Evolutionary conservation across 2,113 vertebrate species (phyloP), one percentile per base, ranked within the genome.

Genomic region (Pandion haliaetus): DNA sequence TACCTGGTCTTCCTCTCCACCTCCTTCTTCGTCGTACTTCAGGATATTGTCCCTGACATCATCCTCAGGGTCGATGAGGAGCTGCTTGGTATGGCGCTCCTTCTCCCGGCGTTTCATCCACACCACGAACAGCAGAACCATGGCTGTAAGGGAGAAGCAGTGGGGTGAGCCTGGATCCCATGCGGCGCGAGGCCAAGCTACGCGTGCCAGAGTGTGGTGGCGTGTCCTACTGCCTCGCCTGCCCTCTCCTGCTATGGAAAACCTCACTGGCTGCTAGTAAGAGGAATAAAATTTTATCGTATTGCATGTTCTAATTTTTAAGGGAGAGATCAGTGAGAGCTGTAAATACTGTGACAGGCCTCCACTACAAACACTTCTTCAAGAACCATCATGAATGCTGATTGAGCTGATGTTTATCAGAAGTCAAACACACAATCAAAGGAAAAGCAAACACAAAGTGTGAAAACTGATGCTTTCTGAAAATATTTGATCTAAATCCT

Each of bases 1-100:
- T 96, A 99, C 99, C 99, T 99, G 99, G 95, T 99, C 99, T 95
- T 99, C 99, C 86, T 99, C 99, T 55, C 99, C 99, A 7, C 99
- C 99, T 29, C 99, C 99, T 66, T 99, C 99, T 79, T 99, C 99
- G 0, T 99, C 99, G 0, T 99, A 99, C 97, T 99, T 99, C 67
- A 99, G 99, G 93, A 99, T 99, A 93, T 99, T 99, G 97, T 99
- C 99, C 13, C 99, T 98, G 84, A 99, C 99, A 2, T 99, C 99
- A 1, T 99, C 99, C 96, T 99, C 99, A 0, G 99, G 99, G 98
- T 99, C 99, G 7, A 99, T 99, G 32, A 99, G 99, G 57, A 99
- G 98, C 98, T 99, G 99, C 96, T 99, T 99, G 3, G 99, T 99
- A 93, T 99, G 99, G 5, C 99, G 97, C 90, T 99, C 99, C 96